Base-by-base conservation (phyloP, 2,888 invertebrate species). In the Himalopsyche kuldschensis region DNA sequence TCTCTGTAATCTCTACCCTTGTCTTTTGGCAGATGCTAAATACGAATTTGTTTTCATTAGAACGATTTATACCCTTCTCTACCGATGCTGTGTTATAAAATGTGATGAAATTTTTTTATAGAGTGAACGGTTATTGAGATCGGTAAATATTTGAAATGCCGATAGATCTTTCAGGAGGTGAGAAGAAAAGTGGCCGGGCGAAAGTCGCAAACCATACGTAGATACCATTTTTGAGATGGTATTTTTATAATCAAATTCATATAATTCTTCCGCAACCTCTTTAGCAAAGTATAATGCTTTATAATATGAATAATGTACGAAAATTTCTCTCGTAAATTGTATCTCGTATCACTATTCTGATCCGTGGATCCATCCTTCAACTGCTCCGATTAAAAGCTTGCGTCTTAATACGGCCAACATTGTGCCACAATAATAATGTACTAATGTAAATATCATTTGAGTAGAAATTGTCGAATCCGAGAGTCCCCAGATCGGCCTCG, bases 341-440 rank as follows among this genome's bases (percentile, higher is more conserved):
- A 69, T n/a, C 10, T 69, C 2, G 27, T 30, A 30, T 24, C 11
- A 69, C 69, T 10, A 3, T 27, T 69, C 30, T 3, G 6, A 69
- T 69, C 11, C 3, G 15, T n/a, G 11, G 11, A 4, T 69, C 27
- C 11, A n/a, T 15, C 30, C 69, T 69, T 69, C 24, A 30, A 30
- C 55, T 55, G 10, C 30, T 69, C 30, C 69, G 30, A 69, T 69
- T 69, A 1, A 75, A 24, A 81, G 41, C 80, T 82, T 47, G 79
- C 82, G 82, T 82, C 35, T 82, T 76, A 48, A 80, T 77, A 79
- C 79, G 82, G 82, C 82, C 80, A 75, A 76, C 30, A 77, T 80
- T 79, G 84, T 84, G 84, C 84, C 84, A 84, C 84, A 84, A 63
- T 82, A 79, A 78, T 84, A 31, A 69, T 80, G 75, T 32, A 82